Percentiles rank a stretch among this genome's conserved stretches.
phyloP scores from a whole-genome alignment of 53 echinoderm and acorn worm species.

The Patiria pectinifera region DNA sequence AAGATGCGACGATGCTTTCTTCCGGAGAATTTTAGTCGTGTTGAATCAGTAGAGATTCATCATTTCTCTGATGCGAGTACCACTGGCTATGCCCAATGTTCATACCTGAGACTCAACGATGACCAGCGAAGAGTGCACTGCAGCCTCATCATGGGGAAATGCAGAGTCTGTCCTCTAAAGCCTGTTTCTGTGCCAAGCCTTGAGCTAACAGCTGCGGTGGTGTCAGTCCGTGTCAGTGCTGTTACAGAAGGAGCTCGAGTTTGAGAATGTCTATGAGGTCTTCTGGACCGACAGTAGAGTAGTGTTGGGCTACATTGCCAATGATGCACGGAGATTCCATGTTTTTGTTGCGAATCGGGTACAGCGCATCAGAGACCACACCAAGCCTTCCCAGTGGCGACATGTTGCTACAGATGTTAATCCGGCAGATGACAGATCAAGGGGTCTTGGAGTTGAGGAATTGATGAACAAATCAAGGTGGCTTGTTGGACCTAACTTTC shows the following conservation, averaged over 20 bases:
- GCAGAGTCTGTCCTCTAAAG: slow-evolving; percentile 71
- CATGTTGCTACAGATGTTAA: too few relatives aligned
- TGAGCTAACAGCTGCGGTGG: slow-evolving; percentile 68
- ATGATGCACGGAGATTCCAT: slow-evolving; percentile 22
- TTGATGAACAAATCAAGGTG: too few relatives aligned
- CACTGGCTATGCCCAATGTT: slow-evolving; percentile 71
- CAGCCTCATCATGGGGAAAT: slow-evolving; percentile 66
- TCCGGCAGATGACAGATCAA: too few relatives aligned
- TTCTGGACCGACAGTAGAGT: not conserved
- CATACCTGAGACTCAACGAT: slow-evolving; percentile 62
- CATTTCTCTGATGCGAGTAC: slow-evolving; percentile 71
- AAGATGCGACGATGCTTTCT: slow-evolving; percentile 52
- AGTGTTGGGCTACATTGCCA: too few relatives aligned
- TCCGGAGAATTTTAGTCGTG: slow-evolving; percentile 30
- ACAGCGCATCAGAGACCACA: slow-evolving; percentile 21
- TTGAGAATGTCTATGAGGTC: too few relatives aligned
- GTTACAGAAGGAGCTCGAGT: too few relatives aligned
- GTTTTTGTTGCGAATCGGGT: slow-evolving; percentile 46
- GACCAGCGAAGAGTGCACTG: slow-evolving; percentile 26
- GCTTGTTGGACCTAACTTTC: too few relatives aligned
- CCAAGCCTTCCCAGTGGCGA: not conserved
- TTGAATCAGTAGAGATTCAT: slow-evolving; percentile 43
- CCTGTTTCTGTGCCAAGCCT: slow-evolving; percentile 60
- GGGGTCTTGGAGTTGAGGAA: too few relatives aligned
- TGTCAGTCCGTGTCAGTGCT: slow-evolving; percentile 64